Conservation (phyloP, 2,113 vertebrate species). For the Brachionichthys hirsutus region DNA sequence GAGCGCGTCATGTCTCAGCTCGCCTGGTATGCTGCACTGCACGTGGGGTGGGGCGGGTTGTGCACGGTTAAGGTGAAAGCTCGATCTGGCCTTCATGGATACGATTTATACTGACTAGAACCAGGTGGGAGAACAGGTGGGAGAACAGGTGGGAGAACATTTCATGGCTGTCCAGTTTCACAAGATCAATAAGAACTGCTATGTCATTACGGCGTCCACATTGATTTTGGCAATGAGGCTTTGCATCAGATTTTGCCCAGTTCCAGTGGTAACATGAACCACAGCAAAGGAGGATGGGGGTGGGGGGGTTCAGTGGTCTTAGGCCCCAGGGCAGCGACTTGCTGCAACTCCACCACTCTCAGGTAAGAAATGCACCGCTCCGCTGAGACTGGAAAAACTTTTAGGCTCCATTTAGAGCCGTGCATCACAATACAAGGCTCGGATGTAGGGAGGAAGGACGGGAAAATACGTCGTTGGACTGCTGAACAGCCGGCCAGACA, state of each 20-base stretch:
- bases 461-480: background rate
- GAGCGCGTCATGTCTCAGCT: conserved; percentile 48
- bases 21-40: conserved; percentile 64
- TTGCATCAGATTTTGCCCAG: background rate
- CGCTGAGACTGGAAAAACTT: conserved; percentile 58
- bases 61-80: conserved; percentile 10
- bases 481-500: no score
- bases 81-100: conserved; percentile 1
- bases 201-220: no score
- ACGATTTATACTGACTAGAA: conserved; percentile 9
- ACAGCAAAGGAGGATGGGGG: conserved; percentile 22
- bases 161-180: no score
- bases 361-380: conserved; percentile 57
- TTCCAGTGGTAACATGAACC: conserved; percentile 23
- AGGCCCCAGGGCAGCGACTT: conserved; percentile 34
- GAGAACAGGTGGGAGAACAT: no score
- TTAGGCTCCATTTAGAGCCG: conserved; percentile 19
- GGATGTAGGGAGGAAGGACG: conserved; percentile 7
- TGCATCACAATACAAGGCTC: conserved; percentile 4
- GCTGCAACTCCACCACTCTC: conserved; percentile 38
- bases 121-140: no score
- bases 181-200: no score
- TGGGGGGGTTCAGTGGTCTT: conserved; percentile 2
- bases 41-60: conserved; percentile 7
- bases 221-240: background rate